Conservation (phyloP, 2,797 vertebrate species). For the Notolepis coatsorum region DNA sequence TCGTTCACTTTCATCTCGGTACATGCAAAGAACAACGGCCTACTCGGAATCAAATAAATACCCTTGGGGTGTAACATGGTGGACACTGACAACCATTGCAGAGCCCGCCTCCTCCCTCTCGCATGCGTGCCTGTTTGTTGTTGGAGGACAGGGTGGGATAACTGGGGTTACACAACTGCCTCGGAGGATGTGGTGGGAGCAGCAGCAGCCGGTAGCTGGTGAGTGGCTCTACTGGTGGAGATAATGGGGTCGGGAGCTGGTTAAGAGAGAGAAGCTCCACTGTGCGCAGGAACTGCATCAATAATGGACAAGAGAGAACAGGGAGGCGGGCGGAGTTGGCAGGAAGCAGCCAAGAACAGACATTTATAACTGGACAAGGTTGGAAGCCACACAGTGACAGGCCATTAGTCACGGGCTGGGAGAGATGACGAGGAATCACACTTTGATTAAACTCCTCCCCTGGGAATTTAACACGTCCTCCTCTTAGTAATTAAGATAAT, state of each 20-base stretch:
- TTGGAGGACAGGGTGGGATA: constrained; percentile 17
- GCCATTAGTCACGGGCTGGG: background rate
- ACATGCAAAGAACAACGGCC: constrained; percentile 29
- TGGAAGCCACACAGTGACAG: background rate
- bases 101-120: constrained; percentile 25
- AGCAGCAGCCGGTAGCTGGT: constrained; percentile 15
- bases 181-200: too few species aligned
- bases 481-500: too few species aligned
- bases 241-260: constrained; percentile 4
- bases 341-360: constrained; percentile 6
- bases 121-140: constrained; percentile 33
- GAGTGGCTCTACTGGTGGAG: constrained; percentile 11
- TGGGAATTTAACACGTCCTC: too few species aligned
- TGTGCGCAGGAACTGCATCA: constrained; percentile 31
- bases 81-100: constrained; percentile 39
- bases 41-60: constrained; percentile 24
- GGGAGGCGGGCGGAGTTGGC: constrained; percentile 9
- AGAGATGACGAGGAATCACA: background rate
- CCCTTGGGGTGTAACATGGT: constrained; percentile 37
- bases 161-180: constrained; percentile 35
- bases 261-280: constrained; percentile 19
- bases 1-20: constrained; percentile 30
- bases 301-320: constrained; percentile 22
- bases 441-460: background rate
- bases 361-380: constrained; percentile 10